phyloP scores from a whole-genome alignment of 2,888 invertebrate genomes.

The Dyspetes luteomarginatus region DNA sequence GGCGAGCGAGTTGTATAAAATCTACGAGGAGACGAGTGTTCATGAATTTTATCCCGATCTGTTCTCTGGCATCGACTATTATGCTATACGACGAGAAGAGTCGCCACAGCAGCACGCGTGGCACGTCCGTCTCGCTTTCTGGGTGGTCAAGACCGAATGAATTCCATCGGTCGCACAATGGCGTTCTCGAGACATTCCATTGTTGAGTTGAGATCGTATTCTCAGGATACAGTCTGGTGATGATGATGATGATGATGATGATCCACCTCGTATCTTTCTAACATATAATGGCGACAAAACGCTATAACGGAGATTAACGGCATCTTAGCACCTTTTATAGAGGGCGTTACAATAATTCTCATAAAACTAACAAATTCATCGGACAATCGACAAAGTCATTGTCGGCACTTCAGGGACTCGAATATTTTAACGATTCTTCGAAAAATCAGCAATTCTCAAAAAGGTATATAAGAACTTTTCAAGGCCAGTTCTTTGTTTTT shows the following conservation, averaged over 20 bases:
- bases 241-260: neutral
- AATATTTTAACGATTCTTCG: constrained; percentile 37
- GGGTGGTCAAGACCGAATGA: constrained; percentile 78
- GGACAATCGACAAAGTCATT: neutral
- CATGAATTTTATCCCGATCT: neutral
- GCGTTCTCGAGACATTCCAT: constrained; percentile 65
- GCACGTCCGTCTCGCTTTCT: constrained; percentile 73
- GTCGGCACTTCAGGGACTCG: neutral
- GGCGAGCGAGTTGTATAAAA: constrained; percentile 42
- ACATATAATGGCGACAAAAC: too few relatives aligned
- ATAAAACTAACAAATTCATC: too few relatives aligned
- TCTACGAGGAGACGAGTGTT: neutral
- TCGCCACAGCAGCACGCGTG: constrained; percentile 66
- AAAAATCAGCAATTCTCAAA: constrained; percentile 41
- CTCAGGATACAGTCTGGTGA: neutral
- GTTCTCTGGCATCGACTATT: too few relatives aligned
- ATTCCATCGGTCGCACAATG: constrained; percentile 74
- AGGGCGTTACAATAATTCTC: too few relatives aligned
- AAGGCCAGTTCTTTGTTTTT: constrained; percentile 18
- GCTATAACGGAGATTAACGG: too few relatives aligned
- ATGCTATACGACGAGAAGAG: constrained; percentile 34
- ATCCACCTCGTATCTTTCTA: too few relatives aligned
- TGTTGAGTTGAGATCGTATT: constrained; percentile 38
- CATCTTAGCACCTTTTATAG: too few relatives aligned
- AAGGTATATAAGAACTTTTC: constrained; percentile 28